A percentile compares a stretch with the other conserved stretches of the same genome.
Evolutionary conservation across 1,140 invertebrate genomes (phyloP).

Genomic region (Adelges cooleyi): DNA sequence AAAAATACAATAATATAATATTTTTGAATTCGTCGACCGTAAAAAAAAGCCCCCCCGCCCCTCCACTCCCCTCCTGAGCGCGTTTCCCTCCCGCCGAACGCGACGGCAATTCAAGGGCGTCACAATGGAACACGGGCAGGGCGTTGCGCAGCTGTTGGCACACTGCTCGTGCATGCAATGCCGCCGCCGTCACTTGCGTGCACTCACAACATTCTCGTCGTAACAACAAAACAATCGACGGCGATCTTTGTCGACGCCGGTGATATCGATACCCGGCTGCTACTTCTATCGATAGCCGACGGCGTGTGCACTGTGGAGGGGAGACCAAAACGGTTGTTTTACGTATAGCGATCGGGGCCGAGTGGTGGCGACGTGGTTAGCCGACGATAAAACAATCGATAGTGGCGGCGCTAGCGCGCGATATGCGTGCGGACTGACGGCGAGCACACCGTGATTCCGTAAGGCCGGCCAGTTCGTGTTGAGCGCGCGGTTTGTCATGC

Average conservation of each 20-base stretch:
- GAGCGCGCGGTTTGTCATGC: conserved; percentile 28
- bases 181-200: background rate
- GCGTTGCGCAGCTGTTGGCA: conserved; percentile 18
- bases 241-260: background rate
- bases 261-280: background rate
- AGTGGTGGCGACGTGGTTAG: too few relatives aligned
- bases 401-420: background rate
- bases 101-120: conserved; percentile 11
- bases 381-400: background rate
- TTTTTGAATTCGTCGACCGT: too few relatives aligned
- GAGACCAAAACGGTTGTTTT: background rate
- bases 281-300: background rate
- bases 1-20: too few relatives aligned
- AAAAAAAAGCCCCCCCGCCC: too few relatives aligned
- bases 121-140: background rate
- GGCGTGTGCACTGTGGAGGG: background rate
- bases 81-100: background rate
- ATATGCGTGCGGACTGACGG: conserved; percentile 7
- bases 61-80: background rate
- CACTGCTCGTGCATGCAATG: conserved; percentile 4
- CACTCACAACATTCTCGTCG: too few relatives aligned
- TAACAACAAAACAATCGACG: conserved; percentile 7
- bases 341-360: background rate
- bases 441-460: conserved; percentile 19
- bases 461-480: conserved; percentile 24